Evolutionary conservation across 2,888 invertebrate species (phyloP), one percentile per base, ranked within the genome.

Genomic region (Drosophila helvetica): DNA sequence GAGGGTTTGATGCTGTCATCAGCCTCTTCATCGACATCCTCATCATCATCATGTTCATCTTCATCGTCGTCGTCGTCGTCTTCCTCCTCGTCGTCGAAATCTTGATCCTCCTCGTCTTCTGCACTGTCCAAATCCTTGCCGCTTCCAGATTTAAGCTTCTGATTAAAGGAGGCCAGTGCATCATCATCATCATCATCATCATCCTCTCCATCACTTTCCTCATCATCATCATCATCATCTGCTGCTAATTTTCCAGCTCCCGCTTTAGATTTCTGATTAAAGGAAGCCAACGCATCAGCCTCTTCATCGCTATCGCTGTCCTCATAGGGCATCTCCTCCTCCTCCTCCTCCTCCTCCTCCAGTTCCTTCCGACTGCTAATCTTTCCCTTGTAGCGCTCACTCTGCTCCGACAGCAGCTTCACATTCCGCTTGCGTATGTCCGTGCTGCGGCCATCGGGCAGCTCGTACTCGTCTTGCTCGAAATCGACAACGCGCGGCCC

Each of bases 371-470:
- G 93, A 0, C 95, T 94, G 1, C 93, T 92, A 75, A 95, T 94
- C 91, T 94, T 94, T 0, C 97, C 97, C 52, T 94, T 94, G 90
- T 97, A 98, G 80, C 95, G 95, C 70, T 93, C 93, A 91, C 96
- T 96, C 18, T 94, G 91, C 74, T 96, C 94, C 68, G 95, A 95
- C 30, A 96, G 89, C 54, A 95, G 92, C 89, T 94, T 93, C 2
- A 94, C 92, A 89, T 95, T 96, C 81, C 93, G 92, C 88, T 94
- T 95, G n/a, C 96, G 93, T 86, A 96, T 94, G 86, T 93, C 93
- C 76, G 95, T 94, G n/a, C 94, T 93, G 30, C 92, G 90, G 3
- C 91, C 91, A 64, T 93, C 93, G 15, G 85, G 80, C 50, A 88
- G 64, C 17, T 88, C 86, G 45, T 89, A 90, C 48, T 91, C 90